Evolutionary conservation across 1,140 invertebrate species (phyloP).

Genomic region (Gyrodactylus bullatarudis): DNA sequence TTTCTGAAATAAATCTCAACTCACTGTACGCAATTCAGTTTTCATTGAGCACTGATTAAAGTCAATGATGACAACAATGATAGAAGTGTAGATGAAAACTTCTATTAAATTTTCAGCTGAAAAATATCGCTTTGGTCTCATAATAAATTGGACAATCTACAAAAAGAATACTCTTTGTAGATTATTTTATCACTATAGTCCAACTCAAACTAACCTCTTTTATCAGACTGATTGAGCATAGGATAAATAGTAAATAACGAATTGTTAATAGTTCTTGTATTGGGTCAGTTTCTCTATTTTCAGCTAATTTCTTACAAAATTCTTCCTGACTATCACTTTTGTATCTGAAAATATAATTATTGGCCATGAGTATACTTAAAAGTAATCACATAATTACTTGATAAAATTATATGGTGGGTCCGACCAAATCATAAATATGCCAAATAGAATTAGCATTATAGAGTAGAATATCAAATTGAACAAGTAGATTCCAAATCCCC

Average conservation of each 20-base stretch:
- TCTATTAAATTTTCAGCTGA: constrained; percentile 23
- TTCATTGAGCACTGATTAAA: constrained; percentile 17
- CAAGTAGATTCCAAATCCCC: constrained; percentile 23
- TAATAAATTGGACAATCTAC: constrained; percentile 1
- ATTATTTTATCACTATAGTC: no score
- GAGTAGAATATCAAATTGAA: constrained; percentile 21
- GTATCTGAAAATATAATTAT: no score
- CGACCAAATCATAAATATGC: constrained; percentile 17
- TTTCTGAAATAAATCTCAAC: no score
- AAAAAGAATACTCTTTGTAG: background rate
- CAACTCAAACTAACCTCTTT: no score
- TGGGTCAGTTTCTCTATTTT: no score
- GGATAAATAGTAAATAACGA: no score
- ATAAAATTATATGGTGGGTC: background rate
- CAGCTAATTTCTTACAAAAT: no score
- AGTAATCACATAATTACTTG: no score
- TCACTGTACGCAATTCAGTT: constrained; percentile 17
- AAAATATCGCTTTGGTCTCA: constrained; percentile 17
- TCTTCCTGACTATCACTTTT: no score
- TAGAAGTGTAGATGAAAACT: constrained; percentile 12
- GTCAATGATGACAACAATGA: constrained; percentile 17
- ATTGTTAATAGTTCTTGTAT: no score
- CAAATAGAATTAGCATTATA: constrained; percentile 22
- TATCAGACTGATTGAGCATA: no score
- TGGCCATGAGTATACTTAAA: no score